Percentiles rank a stretch among this genome's conserved stretches.
These are phyloP conservation scores for Dysidea cf. avara DNA, from an alignment of 37 sponge, comb jelly and placozoan genomes.

Conservation along the genomic window DNA sequence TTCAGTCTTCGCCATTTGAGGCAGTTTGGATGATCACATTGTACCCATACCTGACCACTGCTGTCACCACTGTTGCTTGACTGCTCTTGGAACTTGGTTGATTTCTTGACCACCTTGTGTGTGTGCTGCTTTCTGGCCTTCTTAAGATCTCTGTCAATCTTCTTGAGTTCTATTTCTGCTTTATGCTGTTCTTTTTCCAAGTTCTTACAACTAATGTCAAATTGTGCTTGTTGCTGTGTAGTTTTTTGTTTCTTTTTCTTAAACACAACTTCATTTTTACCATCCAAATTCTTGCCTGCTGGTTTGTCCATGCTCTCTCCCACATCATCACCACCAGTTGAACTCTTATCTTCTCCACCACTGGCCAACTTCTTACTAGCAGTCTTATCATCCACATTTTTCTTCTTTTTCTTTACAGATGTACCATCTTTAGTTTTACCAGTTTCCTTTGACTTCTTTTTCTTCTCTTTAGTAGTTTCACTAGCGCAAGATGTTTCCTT, in stretches of 20 bases:
- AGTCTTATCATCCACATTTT: not conserved
- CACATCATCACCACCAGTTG: not conserved
- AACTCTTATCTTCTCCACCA: not conserved
- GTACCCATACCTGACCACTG: conserved; percentile 70
- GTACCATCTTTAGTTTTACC: not conserved
- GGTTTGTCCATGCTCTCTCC: not conserved
- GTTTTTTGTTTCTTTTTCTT: conserved; percentile 16
- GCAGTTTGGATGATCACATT: conserved; percentile 64
- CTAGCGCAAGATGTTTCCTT: no score
- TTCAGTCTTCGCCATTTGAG: conserved; percentile 66
- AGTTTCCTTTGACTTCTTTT: not conserved
- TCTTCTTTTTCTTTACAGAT: not conserved
- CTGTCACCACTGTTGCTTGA: conserved; percentile 8
- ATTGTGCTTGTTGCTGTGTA: no score
- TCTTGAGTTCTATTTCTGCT: conserved; percentile 17
- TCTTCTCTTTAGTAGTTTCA: conserved; percentile 1
- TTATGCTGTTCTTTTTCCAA: conserved; percentile 4
- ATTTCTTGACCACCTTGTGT: not conserved
- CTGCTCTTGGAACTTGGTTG: not conserved
- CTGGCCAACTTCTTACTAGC: not conserved
- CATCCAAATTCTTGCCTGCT: not conserved
- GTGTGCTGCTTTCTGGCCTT: conserved; percentile 11
- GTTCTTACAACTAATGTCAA: conserved; percentile 11
- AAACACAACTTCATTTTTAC: not conserved
- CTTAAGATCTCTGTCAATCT: conserved; percentile 25